These are phyloP conservation scores for Dioctria linearis DNA, from an alignment of 2,888 invertebrate species.

Conservation along the genomic window DNA sequence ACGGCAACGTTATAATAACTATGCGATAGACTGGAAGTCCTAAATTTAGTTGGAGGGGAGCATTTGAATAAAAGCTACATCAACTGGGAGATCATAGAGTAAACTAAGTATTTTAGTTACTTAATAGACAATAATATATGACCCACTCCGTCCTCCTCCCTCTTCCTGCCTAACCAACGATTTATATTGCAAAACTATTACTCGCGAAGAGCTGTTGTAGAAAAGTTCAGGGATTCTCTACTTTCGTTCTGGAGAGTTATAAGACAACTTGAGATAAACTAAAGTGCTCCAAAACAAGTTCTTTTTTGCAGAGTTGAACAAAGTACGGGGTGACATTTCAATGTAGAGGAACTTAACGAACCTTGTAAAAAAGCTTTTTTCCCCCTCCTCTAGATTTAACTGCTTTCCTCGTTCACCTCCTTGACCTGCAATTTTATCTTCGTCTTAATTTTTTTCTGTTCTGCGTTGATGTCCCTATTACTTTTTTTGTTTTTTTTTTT, in stretches of 20 bases:
- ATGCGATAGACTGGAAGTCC: no score
- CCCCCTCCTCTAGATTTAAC: constrained; percentile 15
- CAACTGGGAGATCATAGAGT: no score
- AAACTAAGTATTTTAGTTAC: no score
- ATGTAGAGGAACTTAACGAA: constrained; percentile 57
- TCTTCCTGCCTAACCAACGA: background rate
- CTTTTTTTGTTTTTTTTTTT: constrained; percentile 21
- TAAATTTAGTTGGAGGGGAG: no score
- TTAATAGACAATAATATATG: no score
- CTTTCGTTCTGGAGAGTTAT: constrained; percentile 26
- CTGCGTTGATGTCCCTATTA: constrained; percentile 2
- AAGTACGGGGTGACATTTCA: constrained; percentile 56
- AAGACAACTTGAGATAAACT: constrained; percentile 37
- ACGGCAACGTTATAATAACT: no score
- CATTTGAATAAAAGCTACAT: no score
- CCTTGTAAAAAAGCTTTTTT: constrained; percentile 54
- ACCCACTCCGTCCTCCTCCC: background rate
- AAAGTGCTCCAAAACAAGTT: constrained; percentile 39
- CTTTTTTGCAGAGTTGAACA: constrained; percentile 6
- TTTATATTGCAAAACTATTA: background rate
- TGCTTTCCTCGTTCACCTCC: constrained; percentile 1
- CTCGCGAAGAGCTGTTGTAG: background rate
- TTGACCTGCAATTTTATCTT: background rate
- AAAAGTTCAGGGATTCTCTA: background rate
- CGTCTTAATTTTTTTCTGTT: constrained; percentile 10